phyloP scores from a whole-genome alignment of 2,888 invertebrate genomes.

The Didymodactylos carnosus region DNA sequence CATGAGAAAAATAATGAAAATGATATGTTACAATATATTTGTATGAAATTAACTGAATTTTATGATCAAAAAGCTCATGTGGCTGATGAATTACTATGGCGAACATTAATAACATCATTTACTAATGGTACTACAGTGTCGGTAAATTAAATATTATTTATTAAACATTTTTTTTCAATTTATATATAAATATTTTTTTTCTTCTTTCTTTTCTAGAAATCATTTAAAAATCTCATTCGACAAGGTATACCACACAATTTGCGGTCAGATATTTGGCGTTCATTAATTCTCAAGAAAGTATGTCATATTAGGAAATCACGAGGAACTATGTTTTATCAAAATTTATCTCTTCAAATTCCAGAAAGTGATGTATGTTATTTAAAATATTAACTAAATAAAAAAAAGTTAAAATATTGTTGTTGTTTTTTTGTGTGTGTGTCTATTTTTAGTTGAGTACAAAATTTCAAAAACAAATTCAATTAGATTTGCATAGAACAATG shows the following conservation, averaged over 20 bases:
- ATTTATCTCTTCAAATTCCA: constrained; percentile 33
- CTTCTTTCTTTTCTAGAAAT: constrained; percentile 31
- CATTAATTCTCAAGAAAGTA: constrained; percentile 32
- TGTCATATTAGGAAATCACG: constrained; percentile 32
- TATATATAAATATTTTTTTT: too few relatives aligned
- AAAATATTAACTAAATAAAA: too few relatives aligned
- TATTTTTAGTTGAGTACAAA: constrained; percentile 33
- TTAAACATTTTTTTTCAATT: constrained; percentile 12
- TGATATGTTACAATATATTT: constrained; percentile 38
- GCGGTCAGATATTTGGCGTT: constrained; percentile 35
- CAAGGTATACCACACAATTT: constrained; percentile 37
- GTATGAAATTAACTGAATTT: constrained; percentile 36
- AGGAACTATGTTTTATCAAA: constrained; percentile 37
- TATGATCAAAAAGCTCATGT: constrained; percentile 29
- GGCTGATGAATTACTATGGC: constrained; percentile 29
- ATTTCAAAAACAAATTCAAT: constrained; percentile 38
- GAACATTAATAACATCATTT: not conserved
- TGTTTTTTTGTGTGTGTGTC: too few relatives aligned
- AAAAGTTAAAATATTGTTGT: not conserved
- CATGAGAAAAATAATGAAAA: constrained; percentile 34
- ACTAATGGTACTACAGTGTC: not conserved
- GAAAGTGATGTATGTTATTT: constrained; percentile 37
- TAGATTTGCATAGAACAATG: constrained; percentile 40
- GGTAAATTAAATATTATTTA: not conserved
- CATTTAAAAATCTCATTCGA: constrained; percentile 34